Evolutionary conservation across 2,888 invertebrate species (phyloP), one percentile per base, ranked within the genome.

Genomic region (Cheilosia impressa): DNA sequence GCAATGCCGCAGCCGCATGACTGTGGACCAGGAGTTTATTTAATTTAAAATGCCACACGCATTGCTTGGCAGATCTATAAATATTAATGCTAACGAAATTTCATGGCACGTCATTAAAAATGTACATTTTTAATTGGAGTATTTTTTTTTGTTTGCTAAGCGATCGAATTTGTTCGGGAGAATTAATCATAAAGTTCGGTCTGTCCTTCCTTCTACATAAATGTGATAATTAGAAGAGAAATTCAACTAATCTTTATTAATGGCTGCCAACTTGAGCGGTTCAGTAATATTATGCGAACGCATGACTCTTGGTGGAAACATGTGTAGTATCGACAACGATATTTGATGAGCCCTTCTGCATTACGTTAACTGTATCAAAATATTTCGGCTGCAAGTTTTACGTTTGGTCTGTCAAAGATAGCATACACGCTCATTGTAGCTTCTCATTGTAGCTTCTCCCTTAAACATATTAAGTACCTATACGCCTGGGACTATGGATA

Each of bases 81-180:
- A 91, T 91, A 91, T 91, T 91, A 91, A 91, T 91, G 91, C 90
- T 91, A 90, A 57, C 78, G 90, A 90, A 90, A 90, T 90, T 91
- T 91, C 89, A 91, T 91, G 90, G 90, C 90, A 89, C 91, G 19
- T 90, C 91, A 91, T 91, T 91, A 91, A 91, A 91, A 90, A 91
- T 91, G 91, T 89, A 88, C 91, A 82, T 82, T 82, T 77, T 77
- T 82, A 82, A 82, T 82, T 76, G 58, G 45, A 71, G 58, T 60
- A 71, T 53, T 65, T 75, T 27, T 27, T 68, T 75, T 19, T 34
- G 19, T 13, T 53, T 17, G 58, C 43, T 31, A 27, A 13, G 34
- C 52, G 47, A 47, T 47, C 47, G 47, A 47, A 34, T 45, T 45
- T 45, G 79, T 41, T 53, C 50, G 41, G 13, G 19, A 52, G 68